Conservation (phyloP, 2,888 invertebrate genomes). For the Ramazzottius varieornatus region DNA sequence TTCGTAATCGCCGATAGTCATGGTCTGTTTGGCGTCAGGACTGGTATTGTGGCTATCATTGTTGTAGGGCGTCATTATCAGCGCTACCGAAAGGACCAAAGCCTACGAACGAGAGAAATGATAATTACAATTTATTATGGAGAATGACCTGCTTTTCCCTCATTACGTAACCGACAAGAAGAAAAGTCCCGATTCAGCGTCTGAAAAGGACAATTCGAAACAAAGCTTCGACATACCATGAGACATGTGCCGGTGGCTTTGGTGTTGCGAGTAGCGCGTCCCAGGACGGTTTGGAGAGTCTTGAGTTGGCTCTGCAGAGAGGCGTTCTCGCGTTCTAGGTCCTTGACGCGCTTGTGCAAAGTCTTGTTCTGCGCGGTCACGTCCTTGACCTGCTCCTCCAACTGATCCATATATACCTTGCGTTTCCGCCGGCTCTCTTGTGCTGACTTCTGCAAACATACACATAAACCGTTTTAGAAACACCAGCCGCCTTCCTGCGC, state of each 20-base stretch:
- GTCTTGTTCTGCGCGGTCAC: neutral
- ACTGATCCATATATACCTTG: neutral
- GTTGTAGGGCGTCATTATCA: neutral
- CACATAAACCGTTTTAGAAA: too few species aligned
- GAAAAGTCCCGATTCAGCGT: neutral
- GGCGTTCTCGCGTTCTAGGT: neutral
- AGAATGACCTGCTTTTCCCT: neutral
- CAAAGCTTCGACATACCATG: neutral
- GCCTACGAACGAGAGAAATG: neutral
- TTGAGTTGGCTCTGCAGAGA: neutral
- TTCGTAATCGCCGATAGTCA: neutral
- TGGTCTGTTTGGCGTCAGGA: neutral
- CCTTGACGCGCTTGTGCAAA: neutral
- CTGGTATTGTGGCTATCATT: neutral
- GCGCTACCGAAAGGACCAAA: neutral
- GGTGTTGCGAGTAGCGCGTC: neutral
- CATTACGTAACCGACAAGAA: neutral
- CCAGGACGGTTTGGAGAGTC: neutral
- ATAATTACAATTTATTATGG: neutral
- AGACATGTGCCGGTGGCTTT: neutral
- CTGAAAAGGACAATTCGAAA: neutral
- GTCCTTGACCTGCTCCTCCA: slow-evolving; percentile 1
- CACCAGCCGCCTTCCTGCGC: too few species aligned
- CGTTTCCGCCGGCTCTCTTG: slow-evolving; percentile 1
- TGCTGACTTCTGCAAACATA: neutral